Conservation (phyloP, 2,797 vertebrate species). For the Sternarchorhynchus goeldii region DNA sequence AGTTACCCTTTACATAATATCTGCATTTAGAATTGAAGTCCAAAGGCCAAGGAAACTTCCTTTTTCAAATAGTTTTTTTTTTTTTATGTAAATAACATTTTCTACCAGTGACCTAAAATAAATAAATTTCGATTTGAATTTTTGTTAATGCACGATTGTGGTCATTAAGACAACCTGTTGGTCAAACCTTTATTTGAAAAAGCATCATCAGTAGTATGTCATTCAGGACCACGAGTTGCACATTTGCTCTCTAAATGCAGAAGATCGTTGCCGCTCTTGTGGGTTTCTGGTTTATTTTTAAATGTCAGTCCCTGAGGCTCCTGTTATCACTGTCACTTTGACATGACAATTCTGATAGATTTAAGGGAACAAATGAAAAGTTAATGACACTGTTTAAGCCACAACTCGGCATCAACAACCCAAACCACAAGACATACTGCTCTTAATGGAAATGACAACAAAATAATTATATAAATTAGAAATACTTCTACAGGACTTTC, state of each 20-base stretch:
- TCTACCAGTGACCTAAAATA: slow-evolving; percentile 27
- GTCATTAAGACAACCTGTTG: not conserved
- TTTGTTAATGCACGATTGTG: slow-evolving; percentile 6
- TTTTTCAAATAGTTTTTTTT: not conserved
- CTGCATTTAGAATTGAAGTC: not conserved
- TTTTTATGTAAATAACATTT: slow-evolving; percentile 54
- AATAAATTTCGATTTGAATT: slow-evolving; percentile 33
- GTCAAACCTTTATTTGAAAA: slow-evolving; percentile 46
- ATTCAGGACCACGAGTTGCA: slow-evolving; percentile 27
- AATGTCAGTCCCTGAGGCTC: slow-evolving; percentile 57
- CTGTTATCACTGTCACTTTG: slow-evolving; percentile 32
- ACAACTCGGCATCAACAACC: not conserved
- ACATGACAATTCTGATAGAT: slow-evolving; percentile 26
- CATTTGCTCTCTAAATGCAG: slow-evolving; percentile 15
- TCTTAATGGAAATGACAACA: not conserved
- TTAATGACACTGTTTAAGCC: slow-evolving; percentile 1
- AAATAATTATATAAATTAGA: slow-evolving; percentile 4
- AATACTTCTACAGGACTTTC: slow-evolving; percentile 31
- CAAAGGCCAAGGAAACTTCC: slow-evolving; percentile 11
- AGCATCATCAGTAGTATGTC: slow-evolving; percentile 15
- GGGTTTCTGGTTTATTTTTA: slow-evolving; percentile 32
- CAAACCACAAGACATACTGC: slow-evolving; percentile 10
- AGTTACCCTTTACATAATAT: not conserved
- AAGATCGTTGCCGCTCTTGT: slow-evolving; percentile 21
- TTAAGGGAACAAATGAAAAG: slow-evolving; percentile 11